These are phyloP conservation scores for Watsonalla cultraria DNA, from an alignment of 2,888 invertebrate species.

Conservation along the genomic window DNA sequence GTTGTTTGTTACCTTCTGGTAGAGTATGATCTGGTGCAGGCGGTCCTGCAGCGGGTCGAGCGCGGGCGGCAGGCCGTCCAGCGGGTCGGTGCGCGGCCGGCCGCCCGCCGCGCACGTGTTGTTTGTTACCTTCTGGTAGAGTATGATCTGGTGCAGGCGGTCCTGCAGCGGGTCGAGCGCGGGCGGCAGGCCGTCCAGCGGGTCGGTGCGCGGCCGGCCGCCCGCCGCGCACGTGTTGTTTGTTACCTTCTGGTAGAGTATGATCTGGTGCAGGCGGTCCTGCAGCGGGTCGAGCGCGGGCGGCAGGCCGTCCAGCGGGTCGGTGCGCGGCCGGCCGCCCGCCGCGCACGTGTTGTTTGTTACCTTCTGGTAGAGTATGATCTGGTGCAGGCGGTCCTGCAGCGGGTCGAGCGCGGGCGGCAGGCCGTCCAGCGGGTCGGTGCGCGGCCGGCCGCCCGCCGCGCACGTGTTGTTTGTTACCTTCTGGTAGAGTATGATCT, in stretches of 20 bases:
- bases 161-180: constrained; percentile 85
- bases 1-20: constrained; percentile 81
- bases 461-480: constrained; percentile 53
- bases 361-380: constrained; percentile 89
- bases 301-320: constrained; percentile 86
- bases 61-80: constrained; percentile 86
- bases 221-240: constrained; percentile 14
- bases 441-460: constrained; percentile 16
- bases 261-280: constrained; percentile 88
- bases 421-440: constrained; percentile 86
- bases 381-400: constrained; percentile 88
- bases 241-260: constrained; percentile 86
- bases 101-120: constrained; percentile 14
- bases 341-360: constrained; percentile 11
- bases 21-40: constrained; percentile 88
- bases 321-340: constrained; percentile 44
- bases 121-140: constrained; percentile 84
- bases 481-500: constrained; percentile 89
- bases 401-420: constrained; percentile 84
- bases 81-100: constrained; percentile 70
- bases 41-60: constrained; percentile 86
- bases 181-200: constrained; percentile 86
- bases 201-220: constrained; percentile 60
- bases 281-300: constrained; percentile 85
- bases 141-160: constrained; percentile 88